phyloP scores from a whole-genome alignment of 2,113 vertebrate genomes.

The Cryptotis parvus region DNA sequence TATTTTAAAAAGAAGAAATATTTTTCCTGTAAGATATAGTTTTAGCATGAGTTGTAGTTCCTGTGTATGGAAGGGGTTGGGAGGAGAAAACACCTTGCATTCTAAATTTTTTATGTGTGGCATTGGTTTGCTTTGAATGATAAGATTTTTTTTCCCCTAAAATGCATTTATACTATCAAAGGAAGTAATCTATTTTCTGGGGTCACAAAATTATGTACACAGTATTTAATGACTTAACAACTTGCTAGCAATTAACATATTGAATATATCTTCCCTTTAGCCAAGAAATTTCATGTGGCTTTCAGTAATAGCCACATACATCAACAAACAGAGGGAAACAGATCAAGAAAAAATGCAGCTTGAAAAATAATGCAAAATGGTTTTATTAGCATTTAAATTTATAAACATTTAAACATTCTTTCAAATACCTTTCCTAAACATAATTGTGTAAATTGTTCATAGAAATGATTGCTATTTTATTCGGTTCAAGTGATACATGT shows the following conservation, averaged over 20 bases:
- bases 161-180: neutral
- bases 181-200: neutral
- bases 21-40: neutral
- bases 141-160: neutral
- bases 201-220: neutral
- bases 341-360: neutral
- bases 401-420: neutral
- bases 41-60: neutral
- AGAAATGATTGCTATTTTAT: neutral
- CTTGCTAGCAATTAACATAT: neutral
- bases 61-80: neutral
- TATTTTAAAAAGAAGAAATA: neutral
- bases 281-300: neutral
- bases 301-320: neutral
- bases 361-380: neutral
- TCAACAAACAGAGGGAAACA: neutral
- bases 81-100: accelerated
- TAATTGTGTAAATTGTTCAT: neutral
- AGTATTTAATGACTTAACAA: neutral
- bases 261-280: neutral
- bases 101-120: neutral
- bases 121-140: neutral
- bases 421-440: neutral
- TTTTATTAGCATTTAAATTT: neutral
- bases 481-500: neutral